A percentile compares a stretch with the other conserved stretches of the same genome.
Conservation (phyloP, 64 coral and sea anemone genomes). For the Platygyra sinensis region DNA sequence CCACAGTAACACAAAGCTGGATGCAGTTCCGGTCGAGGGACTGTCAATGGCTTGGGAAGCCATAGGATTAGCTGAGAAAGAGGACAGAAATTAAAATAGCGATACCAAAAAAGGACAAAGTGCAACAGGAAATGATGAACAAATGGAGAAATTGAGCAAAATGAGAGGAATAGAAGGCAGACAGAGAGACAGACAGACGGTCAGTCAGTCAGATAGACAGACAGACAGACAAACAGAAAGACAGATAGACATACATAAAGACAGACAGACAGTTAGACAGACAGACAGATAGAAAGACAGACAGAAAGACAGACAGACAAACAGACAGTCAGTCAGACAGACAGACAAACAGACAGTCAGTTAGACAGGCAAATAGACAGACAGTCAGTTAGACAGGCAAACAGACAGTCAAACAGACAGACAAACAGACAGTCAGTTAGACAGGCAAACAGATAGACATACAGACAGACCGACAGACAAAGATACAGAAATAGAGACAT, state of each 20-base stretch:
- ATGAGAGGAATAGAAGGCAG: background rate
- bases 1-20: constrained; percentile 86
- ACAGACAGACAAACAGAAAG: background rate
- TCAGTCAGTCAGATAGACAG: background rate
- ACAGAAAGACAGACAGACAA: too few relatives aligned
- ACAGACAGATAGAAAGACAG: background rate
- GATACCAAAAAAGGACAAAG: background rate
- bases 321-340: too few relatives aligned
- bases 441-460: background rate
- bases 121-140: background rate
- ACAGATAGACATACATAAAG: background rate
- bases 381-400: background rate
- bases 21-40: background rate
- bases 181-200: background rate
- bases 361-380: background rate
- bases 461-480: too few relatives aligned
- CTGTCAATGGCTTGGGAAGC: background rate
- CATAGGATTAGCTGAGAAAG: constrained; percentile 31
- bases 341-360: background rate
- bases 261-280: background rate
- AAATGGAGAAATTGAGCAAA: background rate
- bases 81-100: background rate
- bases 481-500: too few relatives aligned
- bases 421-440: too few relatives aligned
- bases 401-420: background rate